phyloP scores from a whole-genome alignment of 2,888 invertebrate genomes.

The Choristoneura rosaceana region DNA sequence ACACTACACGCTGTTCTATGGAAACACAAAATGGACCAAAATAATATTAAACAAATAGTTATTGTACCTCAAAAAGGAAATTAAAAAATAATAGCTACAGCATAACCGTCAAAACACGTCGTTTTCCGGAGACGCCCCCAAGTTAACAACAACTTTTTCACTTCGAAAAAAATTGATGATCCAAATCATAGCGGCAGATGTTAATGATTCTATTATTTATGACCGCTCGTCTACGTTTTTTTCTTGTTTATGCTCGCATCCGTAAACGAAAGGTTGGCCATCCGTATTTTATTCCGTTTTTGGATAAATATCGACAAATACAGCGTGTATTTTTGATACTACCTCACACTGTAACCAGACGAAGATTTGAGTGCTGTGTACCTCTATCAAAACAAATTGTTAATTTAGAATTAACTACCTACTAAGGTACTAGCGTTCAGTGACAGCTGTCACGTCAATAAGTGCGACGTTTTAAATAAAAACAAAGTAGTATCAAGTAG shows the following conservation, averaged over 20 bases:
- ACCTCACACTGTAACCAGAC: too few relatives aligned
- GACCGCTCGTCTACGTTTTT: slow-evolving; percentile 65
- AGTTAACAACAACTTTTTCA: slow-evolving; percentile 57
- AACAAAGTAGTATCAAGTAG: too few relatives aligned
- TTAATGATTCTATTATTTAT: slow-evolving; percentile 85
- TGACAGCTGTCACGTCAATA: too few relatives aligned
- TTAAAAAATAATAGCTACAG: slow-evolving; percentile 62
- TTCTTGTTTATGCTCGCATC: slow-evolving; percentile 53
- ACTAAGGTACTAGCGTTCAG: too few relatives aligned
- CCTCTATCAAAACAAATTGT: too few relatives aligned
- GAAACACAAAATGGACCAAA: neutral
- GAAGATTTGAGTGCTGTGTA: too few relatives aligned
- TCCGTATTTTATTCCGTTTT: slow-evolving; percentile 60
- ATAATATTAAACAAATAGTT: slow-evolving; percentile 13
- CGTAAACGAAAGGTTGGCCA: slow-evolving; percentile 55
- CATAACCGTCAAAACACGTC: slow-evolving; percentile 76
- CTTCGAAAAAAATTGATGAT: slow-evolving; percentile 73
- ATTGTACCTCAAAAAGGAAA: slow-evolving; percentile 39
- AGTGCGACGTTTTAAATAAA: too few relatives aligned
- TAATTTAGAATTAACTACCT: too few relatives aligned
- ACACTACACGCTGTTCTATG: slow-evolving; percentile 13
- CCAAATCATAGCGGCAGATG: slow-evolving; percentile 81
- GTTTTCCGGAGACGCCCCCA: slow-evolving; percentile 71
- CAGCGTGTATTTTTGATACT: too few relatives aligned
- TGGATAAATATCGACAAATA: slow-evolving; percentile 50